Conservation (phyloP, 2,113 vertebrate species). For the Dromaius novaehollandiae region DNA sequence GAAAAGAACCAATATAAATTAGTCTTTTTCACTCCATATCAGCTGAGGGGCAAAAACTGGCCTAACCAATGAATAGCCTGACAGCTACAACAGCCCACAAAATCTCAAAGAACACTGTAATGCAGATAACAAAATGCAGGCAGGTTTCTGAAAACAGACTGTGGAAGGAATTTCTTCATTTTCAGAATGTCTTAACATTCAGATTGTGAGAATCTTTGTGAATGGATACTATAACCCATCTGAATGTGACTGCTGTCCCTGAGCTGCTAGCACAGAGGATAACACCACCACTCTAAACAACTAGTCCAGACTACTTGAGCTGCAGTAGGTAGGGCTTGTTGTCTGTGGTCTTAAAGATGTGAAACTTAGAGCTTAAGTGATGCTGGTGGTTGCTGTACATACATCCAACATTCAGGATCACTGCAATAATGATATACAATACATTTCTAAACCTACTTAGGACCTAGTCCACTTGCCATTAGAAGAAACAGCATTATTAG, state of each 20-base stretch:
- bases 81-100: neutral
- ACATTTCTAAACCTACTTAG: neutral
- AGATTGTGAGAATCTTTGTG: neutral
- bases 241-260: neutral
- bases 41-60: neutral
- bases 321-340: neutral
- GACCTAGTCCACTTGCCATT: neutral
- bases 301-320: neutral
- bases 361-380: neutral
- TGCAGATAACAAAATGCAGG: neutral
- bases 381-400: neutral
- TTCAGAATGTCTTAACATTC: neutral
- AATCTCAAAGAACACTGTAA: neutral
- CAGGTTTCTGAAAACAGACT: neutral
- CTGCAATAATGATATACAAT: neutral
- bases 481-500: neutral
- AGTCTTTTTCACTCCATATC: neutral
- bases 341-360: neutral
- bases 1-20: neutral
- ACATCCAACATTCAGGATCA: neutral
- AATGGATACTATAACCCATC: too few relatives aligned
- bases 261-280: neutral
- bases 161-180: neutral
- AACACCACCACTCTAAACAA: neutral
- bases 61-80: neutral